Evolutionary conservation across 2,888 invertebrate genomes (phyloP).

Genomic region (Leptopilina myrica): DNA sequence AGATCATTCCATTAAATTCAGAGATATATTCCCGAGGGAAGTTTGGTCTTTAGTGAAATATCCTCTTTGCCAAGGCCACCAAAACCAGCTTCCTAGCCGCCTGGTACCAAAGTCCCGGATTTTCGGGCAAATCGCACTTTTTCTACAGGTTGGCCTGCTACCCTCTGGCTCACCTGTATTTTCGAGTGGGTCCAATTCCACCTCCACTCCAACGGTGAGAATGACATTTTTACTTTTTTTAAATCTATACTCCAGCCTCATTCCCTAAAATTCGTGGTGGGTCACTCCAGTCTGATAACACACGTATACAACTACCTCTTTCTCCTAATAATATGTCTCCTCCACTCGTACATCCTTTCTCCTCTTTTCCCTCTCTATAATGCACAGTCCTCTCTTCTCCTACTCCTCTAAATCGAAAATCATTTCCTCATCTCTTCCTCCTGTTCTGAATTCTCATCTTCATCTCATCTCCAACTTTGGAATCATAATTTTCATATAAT

Average conservation of each 20-base stretch:
- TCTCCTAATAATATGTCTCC: too few species aligned
- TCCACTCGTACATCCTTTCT: not conserved
- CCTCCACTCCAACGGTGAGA: not conserved
- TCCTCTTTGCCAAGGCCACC: slow-evolving; percentile 48
- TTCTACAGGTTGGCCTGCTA: slow-evolving; percentile 63
- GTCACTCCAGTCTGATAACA: not conserved
- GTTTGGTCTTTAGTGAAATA: slow-evolving; percentile 45
- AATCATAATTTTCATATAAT: not conserved
- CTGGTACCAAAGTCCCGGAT: slow-evolving; percentile 70
- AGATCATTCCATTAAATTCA: slow-evolving; percentile 41
- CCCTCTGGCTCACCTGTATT: slow-evolving; percentile 55
- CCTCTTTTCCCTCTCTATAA: not conserved
- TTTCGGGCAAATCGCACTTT: slow-evolving; percentile 73
- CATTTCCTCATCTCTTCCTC: slow-evolving; percentile 30
- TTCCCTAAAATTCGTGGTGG: slow-evolving; percentile 15
- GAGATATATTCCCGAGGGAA: slow-evolving; percentile 48
- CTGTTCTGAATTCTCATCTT: not conserved
- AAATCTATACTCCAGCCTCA: not conserved
- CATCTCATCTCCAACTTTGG: too few species aligned
- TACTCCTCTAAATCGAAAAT: not conserved
- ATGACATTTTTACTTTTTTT: not conserved
- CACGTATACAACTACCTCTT: not conserved
- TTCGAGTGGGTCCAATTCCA: slow-evolving; percentile 50
- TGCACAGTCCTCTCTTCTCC: not conserved
- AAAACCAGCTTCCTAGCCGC: slow-evolving; percentile 60